Percentiles rank a stretch among this genome's conserved stretches.
Conservation (phyloP, 2,113 vertebrate genomes). For the Syngnathus floridae region DNA sequence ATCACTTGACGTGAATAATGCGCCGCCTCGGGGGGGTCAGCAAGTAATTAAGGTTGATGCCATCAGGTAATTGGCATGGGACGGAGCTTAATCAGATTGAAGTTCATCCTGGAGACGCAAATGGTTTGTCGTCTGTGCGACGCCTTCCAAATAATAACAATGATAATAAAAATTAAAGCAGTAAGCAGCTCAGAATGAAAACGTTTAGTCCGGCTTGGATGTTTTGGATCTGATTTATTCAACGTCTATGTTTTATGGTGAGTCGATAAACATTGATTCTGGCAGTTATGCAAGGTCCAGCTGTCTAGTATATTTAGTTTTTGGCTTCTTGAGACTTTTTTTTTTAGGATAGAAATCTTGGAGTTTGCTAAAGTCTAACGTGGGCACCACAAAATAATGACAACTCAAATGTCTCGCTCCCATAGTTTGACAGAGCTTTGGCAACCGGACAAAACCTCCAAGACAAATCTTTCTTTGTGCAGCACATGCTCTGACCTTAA, state of each 20-base stretch:
- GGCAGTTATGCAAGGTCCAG: neutral
- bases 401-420: no score
- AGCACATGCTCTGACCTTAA: neutral
- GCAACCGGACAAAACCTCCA: neutral
- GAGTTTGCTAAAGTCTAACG: no score
- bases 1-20: constrained; percentile 16
- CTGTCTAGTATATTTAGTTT: neutral
- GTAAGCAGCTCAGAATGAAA: neutral
- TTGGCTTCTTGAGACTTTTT: no score
- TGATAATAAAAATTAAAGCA: neutral
- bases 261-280: neutral
- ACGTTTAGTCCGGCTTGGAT: neutral
- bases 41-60: constrained; percentile 24
- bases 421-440: no score
- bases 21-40: constrained; percentile 8
- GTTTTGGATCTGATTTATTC: neutral
- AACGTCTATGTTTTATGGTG: neutral
- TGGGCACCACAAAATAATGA: neutral
- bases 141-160: neutral
- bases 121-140: constrained; percentile 9
- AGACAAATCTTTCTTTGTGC: neutral
- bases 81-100: constrained; percentile 8
- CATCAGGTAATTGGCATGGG: constrained; percentile 26
- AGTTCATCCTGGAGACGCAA: constrained; percentile 17
- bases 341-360: no score